Conservation (phyloP, 2,797 vertebrate species). For the Delichon dasypus region DNA sequence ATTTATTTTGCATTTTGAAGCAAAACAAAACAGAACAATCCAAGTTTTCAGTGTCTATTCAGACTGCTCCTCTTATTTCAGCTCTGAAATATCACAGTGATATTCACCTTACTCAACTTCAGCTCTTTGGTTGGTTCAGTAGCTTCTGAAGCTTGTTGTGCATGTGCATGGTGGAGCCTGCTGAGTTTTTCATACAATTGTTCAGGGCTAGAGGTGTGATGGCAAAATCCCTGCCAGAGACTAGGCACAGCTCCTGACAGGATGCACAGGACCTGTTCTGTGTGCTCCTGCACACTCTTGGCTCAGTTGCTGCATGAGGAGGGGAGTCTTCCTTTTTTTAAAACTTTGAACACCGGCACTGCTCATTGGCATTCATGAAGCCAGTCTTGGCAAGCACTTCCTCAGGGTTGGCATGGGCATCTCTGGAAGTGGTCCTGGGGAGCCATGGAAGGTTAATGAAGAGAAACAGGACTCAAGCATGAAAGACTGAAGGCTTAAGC, state of each 20-base stretch:
- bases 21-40: not conserved
- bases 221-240: not conserved
- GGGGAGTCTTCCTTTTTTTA: not conserved
- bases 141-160: not conserved
- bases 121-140: not conserved
- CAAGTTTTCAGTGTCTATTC: not conserved
- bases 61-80: not conserved
- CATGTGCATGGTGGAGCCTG: not conserved
- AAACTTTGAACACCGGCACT: not conserved
- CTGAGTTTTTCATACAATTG: not conserved
- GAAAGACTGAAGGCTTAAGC: not conserved
- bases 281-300: not conserved
- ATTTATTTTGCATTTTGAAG: not conserved
- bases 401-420: fast-evolving
- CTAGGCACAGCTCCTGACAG: not conserved
- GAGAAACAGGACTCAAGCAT: not conserved
- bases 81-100: not conserved
- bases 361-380: not conserved
- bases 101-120: not conserved
- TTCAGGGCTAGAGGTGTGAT: not conserved
- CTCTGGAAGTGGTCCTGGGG: not conserved
- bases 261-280: not conserved
- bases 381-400: not conserved
- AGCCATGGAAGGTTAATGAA: not conserved
- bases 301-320: not conserved